A percentile compares a stretch with the other conserved stretches of the same genome.
These are phyloP conservation scores for Chrysolina americana DNA, from an alignment of 2,888 invertebrate species.

Conservation along the genomic window DNA sequence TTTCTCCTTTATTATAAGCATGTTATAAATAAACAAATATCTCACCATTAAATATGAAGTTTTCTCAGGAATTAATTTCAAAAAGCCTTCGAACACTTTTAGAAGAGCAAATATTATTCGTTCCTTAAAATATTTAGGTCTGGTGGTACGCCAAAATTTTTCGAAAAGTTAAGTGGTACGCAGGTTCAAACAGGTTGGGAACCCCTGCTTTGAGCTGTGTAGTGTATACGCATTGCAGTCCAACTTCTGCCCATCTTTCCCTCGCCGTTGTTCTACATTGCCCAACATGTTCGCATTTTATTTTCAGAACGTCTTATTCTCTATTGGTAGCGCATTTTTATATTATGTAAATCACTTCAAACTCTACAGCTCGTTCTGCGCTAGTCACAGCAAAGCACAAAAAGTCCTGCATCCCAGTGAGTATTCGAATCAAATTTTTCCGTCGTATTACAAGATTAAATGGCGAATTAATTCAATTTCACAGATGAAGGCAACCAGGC, in stretches of 20 bases:
- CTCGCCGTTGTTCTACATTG: neutral
- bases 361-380: slow-evolving; percentile 98
- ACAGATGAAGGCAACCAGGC: slow-evolving; percentile 96
- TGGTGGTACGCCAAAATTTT: too few relatives aligned
- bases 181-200: too few relatives aligned
- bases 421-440: slow-evolving; percentile 65
- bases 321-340: slow-evolving; percentile 96
- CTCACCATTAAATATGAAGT: too few relatives aligned
- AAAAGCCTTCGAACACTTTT: too few relatives aligned
- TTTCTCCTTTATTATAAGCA: too few relatives aligned
- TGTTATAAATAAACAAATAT: too few relatives aligned
- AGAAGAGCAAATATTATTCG: too few relatives aligned
- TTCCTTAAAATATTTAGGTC: too few relatives aligned
- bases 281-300: neutral
- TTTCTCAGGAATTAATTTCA: too few relatives aligned
- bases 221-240: neutral
- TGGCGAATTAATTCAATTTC: slow-evolving; percentile 46
- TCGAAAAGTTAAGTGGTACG: too few relatives aligned
- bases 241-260: neutral
- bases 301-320: slow-evolving; percentile 93
- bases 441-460: neutral
- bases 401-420: slow-evolving; percentile 98
- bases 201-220: too few relatives aligned
- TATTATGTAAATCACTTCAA: slow-evolving; percentile 99
- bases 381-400: slow-evolving; percentile 98